A percentile compares a stretch with the other conserved stretches of the same genome.
Conservation (phyloP, 2,888 invertebrate genomes). For the Folsomia manolachei region DNA sequence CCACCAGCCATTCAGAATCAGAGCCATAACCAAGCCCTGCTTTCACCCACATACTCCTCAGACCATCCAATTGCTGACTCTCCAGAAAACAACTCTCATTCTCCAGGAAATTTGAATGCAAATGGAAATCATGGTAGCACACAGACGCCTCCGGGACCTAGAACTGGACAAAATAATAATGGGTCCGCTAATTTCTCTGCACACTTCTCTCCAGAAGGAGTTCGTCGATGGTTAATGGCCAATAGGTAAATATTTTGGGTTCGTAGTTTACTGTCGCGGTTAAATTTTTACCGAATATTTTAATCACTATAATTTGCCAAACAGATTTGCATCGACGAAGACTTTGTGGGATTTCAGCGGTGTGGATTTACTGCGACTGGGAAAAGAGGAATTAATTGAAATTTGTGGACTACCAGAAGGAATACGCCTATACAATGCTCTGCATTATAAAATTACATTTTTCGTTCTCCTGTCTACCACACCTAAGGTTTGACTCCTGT, state of each 20-base stretch:
- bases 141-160: slow-evolving; percentile 6
- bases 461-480: slow-evolving; percentile 35
- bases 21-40: background rate
- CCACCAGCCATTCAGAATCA: slow-evolving; percentile 43
- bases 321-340: slow-evolving; percentile 47
- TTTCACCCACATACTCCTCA: slow-evolving; percentile 47
- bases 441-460: slow-evolving; percentile 66
- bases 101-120: slow-evolving; percentile 24
- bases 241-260: slow-evolving; percentile 37
- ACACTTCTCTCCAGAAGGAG: slow-evolving; percentile 48
- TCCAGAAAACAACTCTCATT: slow-evolving; percentile 46
- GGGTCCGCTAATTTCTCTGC: slow-evolving; percentile 46
- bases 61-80: slow-evolving; percentile 49
- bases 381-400: slow-evolving; percentile 87
- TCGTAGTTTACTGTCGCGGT: background rate
- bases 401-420: slow-evolving; percentile 93
- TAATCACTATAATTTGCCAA: background rate
- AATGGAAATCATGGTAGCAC: slow-evolving; percentile 4
- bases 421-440: slow-evolving; percentile 83
- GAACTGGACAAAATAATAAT: slow-evolving; percentile 6
- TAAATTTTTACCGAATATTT: slow-evolving; percentile 1
- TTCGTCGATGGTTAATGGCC: slow-evolving; percentile 46
- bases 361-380: slow-evolving; percentile 81
- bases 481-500: background rate
- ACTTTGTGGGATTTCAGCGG: slow-evolving; percentile 66